These are phyloP conservation scores for Xiphorhynchus elegans DNA, from an alignment of 2,113 vertebrate genomes.

Conservation along the genomic window DNA sequence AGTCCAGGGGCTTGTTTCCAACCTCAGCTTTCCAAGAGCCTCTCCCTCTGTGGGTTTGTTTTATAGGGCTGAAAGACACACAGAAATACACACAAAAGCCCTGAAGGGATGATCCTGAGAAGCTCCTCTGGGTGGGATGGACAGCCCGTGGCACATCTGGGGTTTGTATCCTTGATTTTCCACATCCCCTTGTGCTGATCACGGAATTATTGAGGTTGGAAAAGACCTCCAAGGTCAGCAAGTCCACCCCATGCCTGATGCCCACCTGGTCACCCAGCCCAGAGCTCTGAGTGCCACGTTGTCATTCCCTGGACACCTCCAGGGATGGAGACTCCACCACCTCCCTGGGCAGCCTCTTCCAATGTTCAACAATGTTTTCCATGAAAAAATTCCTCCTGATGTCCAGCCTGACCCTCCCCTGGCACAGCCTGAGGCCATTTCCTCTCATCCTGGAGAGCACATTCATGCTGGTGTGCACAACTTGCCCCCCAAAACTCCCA, in stretches of 20 bases:
- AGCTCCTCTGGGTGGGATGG: neutral
- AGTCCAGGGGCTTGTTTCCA: neutral
- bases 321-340: neutral
- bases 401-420: neutral
- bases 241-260: fast-evolving
- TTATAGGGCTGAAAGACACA: neutral
- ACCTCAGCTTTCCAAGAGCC: neutral
- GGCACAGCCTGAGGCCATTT: neutral
- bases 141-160: neutral
- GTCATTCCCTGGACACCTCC: neutral
- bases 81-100: neutral
- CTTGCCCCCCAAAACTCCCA: neutral
- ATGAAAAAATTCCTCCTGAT: neutral
- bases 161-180: neutral
- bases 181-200: neutral
- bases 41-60: neutral
- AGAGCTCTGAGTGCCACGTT: neutral
- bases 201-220: neutral
- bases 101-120: neutral
- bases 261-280: neutral
- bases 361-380: neutral
- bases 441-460: neutral
- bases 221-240: fast-evolving
- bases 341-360: neutral
- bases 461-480: fast-evolving